A percentile compares a stretch with the other conserved stretches of the same genome.
phyloP scores from a whole-genome alignment of 2,797 vertebrate genomes.

The Graptemys geographica region DNA sequence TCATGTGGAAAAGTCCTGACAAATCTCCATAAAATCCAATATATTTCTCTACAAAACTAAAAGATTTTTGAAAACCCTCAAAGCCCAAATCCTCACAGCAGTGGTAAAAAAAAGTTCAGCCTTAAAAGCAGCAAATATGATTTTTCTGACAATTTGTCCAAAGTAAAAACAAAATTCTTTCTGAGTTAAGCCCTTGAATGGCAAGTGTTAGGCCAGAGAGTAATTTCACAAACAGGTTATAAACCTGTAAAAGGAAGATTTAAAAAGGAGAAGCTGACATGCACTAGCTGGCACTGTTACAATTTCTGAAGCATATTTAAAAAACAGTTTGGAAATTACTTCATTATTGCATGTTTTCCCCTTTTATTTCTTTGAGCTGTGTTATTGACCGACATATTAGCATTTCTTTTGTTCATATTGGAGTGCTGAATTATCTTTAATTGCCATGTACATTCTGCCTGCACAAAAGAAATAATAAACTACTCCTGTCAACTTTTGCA shows the following conservation, averaged over 20 bases:
- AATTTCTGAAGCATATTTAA: conserved; percentile 27
- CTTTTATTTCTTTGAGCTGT: conserved; percentile 51
- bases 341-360: conserved; percentile 31
- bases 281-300: conserved; percentile 16
- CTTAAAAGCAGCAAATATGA: not conserved
- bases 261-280: conserved; percentile 11
- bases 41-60: not conserved
- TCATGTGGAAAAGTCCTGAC: not conserved
- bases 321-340: conserved; percentile 22
- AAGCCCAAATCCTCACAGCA: not conserved
- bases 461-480: conserved; percentile 61
- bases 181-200: conserved; percentile 22
- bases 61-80: not conserved
- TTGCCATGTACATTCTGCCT: conserved; percentile 53
- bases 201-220: not conserved
- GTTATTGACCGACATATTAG: conserved; percentile 67
- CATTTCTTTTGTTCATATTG: conserved; percentile 70
- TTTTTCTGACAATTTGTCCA: not conserved
- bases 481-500: conserved; percentile 48
- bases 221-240: conserved; percentile 21
- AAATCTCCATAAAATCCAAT: not conserved
- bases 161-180: conserved; percentile 1
- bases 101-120: not conserved
- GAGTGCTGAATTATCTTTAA: conserved; percentile 70
- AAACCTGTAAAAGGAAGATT: not conserved